phyloP scores from a whole-genome alignment of 1,140 invertebrate species.

The Cataglyphis hispanica region DNA sequence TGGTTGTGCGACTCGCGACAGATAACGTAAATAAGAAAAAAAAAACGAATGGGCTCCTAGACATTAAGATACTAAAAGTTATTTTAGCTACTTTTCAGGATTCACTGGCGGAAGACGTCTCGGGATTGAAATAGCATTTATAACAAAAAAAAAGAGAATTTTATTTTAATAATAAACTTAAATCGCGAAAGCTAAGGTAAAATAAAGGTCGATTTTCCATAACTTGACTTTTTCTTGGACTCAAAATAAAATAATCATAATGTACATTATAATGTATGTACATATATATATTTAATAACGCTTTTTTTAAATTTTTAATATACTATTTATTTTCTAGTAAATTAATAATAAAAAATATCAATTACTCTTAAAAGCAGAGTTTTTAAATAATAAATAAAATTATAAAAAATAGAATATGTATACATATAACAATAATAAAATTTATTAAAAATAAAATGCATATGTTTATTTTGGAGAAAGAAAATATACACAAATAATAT shows the following conservation, averaged over 20 bases:
- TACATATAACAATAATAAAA: background rate
- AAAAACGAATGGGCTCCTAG: background rate
- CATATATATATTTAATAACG: no score
- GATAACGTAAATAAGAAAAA: conserved; percentile 20
- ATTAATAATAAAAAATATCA: background rate
- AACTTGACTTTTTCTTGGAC: conserved; percentile 1
- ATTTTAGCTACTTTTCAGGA: conserved; percentile 59
- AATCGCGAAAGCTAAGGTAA: background rate
- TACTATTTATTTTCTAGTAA: no score
- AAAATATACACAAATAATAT: background rate
- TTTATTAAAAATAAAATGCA: background rate
- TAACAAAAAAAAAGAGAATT: conserved; percentile 15
- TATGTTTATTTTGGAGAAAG: background rate
- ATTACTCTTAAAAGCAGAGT: background rate
- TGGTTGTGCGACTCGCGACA: conserved; percentile 29
- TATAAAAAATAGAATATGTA: background rate
- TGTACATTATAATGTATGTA: no score
- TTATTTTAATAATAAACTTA: conserved; percentile 7
- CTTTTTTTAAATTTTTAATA: no score
- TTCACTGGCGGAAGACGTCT: background rate
- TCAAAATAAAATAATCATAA: conserved; percentile 5
- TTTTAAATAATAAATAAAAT: background rate
- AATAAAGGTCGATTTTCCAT: background rate
- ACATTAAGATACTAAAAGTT: conserved; percentile 49
- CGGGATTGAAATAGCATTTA: conserved; percentile 75